Base-by-base conservation (phyloP, 2,888 invertebrate genomes). In the Parnassius smintheus region DNA sequence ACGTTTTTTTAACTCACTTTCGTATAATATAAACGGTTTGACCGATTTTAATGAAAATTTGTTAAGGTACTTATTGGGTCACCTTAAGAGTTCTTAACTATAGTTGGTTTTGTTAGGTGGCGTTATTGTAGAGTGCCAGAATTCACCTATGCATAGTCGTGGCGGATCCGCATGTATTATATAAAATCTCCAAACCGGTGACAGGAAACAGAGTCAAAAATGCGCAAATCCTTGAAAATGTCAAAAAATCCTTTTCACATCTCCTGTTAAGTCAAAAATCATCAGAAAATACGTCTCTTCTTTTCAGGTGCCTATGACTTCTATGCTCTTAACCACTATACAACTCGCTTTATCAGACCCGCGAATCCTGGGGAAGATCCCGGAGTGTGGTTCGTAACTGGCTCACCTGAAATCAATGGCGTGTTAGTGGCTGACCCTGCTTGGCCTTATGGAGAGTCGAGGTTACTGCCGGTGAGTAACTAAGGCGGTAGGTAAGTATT, bases 311-410 rank as follows among this genome's bases (percentile, higher is more conserved):
- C 92, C 0, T 85, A 81, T 13, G 93, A 93, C 70, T 93, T 87
- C 70, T 82, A 89, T 55, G 93, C 85, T 0, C 61, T 93, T 18
- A 93, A 93, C 70, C 84, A 90, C 69, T 93, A 93, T 74, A 86
- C 90, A 0, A 75, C 78, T 0, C 68, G 73, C 0, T 4, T 72
- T 2, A 72, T 79, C 1, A 68, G 75, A 0, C 62, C 62, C 2
- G 72, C 70, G 0, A 59, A 50, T 0, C 56, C 42, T 2, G 65
- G 63, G 2, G 68, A 66, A 1, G 48, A 48, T 8, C 45, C 61
- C 4, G 65, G 63, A 0, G 2, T 42, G 4, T 68, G 65, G 67
- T 66, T 62, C 49, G 12, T 64, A 7, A 61, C 64, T 2, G 67
- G 67, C 7, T 65, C 67, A 2, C 52, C 60, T 0, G 67, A 67